Conservation (phyloP, 2,888 invertebrate species). For the Xestia rhomboidea region DNA sequence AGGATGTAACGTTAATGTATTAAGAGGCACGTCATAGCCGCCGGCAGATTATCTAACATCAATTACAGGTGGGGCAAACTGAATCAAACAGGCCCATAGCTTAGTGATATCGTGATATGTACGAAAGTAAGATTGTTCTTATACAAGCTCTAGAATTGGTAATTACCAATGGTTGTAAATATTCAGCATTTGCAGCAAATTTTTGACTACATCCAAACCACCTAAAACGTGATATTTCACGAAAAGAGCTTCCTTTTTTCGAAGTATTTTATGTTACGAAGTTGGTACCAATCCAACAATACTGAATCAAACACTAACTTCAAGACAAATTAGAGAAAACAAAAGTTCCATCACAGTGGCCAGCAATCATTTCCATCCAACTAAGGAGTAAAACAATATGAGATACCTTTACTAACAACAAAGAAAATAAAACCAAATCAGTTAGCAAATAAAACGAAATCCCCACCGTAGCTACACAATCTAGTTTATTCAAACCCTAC, state of each 20-base stretch:
- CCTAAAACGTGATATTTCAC: neutral
- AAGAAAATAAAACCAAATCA: conserved; percentile 11
- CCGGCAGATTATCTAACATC: conserved; percentile 69
- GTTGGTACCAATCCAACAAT: neutral
- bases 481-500: conserved; percentile 52
- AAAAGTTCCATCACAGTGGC: conserved; percentile 21
- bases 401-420: neutral
- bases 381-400: neutral
- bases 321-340: neutral
- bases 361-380: neutral
- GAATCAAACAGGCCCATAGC: conserved; percentile 60
- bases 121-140: neutral
- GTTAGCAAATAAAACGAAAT: conserved; percentile 27
- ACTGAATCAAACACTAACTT: neutral
- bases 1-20: conserved; percentile 68
- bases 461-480: conserved; percentile 19
- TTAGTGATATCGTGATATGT: conserved; percentile 59
- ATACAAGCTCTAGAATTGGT: neutral
- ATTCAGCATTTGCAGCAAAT: neutral
- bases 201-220: no score
- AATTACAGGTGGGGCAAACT: conserved; percentile 70
- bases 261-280: neutral
- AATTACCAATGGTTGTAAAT: neutral
- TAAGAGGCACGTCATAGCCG: conserved; percentile 67
- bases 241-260: neutral